Evolutionary conservation across 1,140 invertebrate species (phyloP), one percentile per base, ranked within the genome.

Genomic region (Eufriesea mexicana): DNA sequence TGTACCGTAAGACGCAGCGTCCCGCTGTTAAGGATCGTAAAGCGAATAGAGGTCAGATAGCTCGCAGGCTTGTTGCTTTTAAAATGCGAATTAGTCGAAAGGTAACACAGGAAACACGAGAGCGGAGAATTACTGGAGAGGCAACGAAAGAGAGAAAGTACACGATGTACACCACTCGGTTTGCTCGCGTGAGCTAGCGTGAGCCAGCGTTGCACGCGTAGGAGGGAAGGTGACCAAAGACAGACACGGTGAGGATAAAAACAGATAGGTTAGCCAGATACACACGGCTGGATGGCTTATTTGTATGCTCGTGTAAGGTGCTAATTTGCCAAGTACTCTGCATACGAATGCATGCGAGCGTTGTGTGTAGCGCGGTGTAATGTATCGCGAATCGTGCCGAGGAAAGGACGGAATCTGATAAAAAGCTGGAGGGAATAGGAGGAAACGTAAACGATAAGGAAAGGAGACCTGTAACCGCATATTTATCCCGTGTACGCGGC

Each of bases 321-420:
- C 86, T 89, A 89, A 89, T 89, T 89, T 88, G 86, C 84, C 62
- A 89, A 89, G 84, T 88, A 88, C 81, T 77, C 84, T 59, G 74
- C 77, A 49, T 81, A 76, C 62, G 51, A 67, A 71, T 54, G 49
- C 45, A 71, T 84, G 28, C 57, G 72, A 76, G 66, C 75, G 73
- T 74, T 75, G 82, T 72, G 73, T 35, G 57, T 20, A 10, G 42
- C 49, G 42, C 67, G 6, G 23, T 16, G 42, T 47, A 47, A 70
- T 49, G 54, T 72, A 62, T 49, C 78, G 84, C 79, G 82, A 67
- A 79, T 66, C 49, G 70, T 61, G 62, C 64, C 79, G 84, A 45
- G 45, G 71, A 25, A 55, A 35, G 18, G 54, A 57, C 23, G 25
- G 2, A 25, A 16, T 23, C 35, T 35, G 35, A 35, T 35, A 35